Evolutionary conservation across 1,140 invertebrate species (phyloP), one percentile per base, ranked within the genome.

Genomic region (Latrodectus geometricus): DNA sequence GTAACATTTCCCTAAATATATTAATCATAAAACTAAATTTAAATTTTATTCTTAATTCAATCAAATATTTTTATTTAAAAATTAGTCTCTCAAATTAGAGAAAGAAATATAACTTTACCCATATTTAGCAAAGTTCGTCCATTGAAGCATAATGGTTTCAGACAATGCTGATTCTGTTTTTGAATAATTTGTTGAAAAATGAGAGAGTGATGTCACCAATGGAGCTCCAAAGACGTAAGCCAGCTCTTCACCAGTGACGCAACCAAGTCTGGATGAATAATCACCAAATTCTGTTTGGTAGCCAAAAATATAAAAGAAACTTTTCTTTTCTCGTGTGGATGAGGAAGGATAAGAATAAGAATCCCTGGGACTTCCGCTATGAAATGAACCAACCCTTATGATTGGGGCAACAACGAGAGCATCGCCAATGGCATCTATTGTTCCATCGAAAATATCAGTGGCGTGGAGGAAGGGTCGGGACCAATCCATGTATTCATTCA

Each of bases 401-500:
- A 97, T 94, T 0, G 98, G 98, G 8, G 97, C 97, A 2, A 98
- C 96, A 50, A 96, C 95, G 89, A 97, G 95, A 3, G 96, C 97
- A 91, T 99, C 98, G 72, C 96, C 96, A 0, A 99, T 92, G 2
- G 98, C 95, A 90, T 98, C 96, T 74, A 99, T 92, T 0, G 97
- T 97, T 91, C 97, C 96, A 91, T 99, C 97, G 65, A 97, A 93
- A 0, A 97, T 96, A 91, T 96, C 96, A 88, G 97, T 95, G 50
- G 96, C 96, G 93, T 98, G 96, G 89, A 97, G 96, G 9, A 97
- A 94, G 9, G 97, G 96, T 88, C 95, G 93, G 89, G 98, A 97
- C 97, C 97, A 99, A 90, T 99, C 97, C 7, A 96, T 98, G 91
- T 99, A 99, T 91, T 99, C 97, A 91, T 99, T 98, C 88, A 98